A percentile compares a stretch with the other conserved stretches of the same genome.
Conservation (phyloP, 2,113 vertebrate genomes). For the Stegastes partitus region DNA sequence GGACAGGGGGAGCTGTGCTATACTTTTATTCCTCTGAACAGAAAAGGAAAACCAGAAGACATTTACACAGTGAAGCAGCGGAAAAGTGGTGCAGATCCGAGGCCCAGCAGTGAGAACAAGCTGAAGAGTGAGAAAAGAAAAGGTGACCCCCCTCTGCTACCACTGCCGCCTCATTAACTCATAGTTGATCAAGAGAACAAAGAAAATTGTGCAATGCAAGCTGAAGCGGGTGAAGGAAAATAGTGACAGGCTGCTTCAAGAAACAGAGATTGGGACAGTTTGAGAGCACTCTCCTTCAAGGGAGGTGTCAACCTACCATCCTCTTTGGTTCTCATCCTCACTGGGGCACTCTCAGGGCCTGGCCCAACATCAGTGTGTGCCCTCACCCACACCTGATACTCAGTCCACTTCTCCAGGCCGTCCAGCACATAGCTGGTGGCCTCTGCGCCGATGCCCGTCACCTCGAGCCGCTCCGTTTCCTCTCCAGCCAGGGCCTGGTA, state of each 20-base stretch:
- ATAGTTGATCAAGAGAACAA: slow-evolving; percentile 48
- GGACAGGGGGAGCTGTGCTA: slow-evolving; percentile 36
- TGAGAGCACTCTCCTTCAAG: slow-evolving; percentile 28
- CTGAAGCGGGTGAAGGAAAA: slow-evolving; percentile 28
- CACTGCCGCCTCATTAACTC: slow-evolving; percentile 45
- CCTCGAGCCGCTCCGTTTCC: slow-evolving; percentile 92
- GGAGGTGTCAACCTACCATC: slow-evolving; percentile 90
- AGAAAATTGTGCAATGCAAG: slow-evolving; percentile 21
- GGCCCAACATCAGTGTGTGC: slow-evolving; percentile 98
- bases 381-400: slow-evolving; percentile 98
- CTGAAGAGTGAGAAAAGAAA: slow-evolving; percentile 29
- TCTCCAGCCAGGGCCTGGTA: slow-evolving; percentile 94
- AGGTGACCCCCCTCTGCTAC: slow-evolving; percentile 25
- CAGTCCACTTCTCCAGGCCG: slow-evolving; percentile 98
- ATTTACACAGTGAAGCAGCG: slow-evolving; percentile 35
- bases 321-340: slow-evolving; percentile 94
- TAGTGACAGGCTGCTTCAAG: slow-evolving; percentile 27
- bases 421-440: slow-evolving; percentile 93
- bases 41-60: slow-evolving; percentile 30
- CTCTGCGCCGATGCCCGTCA: slow-evolving; percentile 90
- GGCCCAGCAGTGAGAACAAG: slow-evolving; percentile 40
- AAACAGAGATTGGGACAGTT: slow-evolving; percentile 25
- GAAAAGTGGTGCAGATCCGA: slow-evolving; percentile 34
- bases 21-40: slow-evolving; percentile 36
- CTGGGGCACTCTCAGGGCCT: slow-evolving; percentile 93